A percentile compares a stretch with the other conserved stretches of the same genome.
These are phyloP conservation scores for Aurelia sp. DNA, from an alignment of 30 jellyfish, hydroid and myxozoan species.

Conservation along the genomic window DNA sequence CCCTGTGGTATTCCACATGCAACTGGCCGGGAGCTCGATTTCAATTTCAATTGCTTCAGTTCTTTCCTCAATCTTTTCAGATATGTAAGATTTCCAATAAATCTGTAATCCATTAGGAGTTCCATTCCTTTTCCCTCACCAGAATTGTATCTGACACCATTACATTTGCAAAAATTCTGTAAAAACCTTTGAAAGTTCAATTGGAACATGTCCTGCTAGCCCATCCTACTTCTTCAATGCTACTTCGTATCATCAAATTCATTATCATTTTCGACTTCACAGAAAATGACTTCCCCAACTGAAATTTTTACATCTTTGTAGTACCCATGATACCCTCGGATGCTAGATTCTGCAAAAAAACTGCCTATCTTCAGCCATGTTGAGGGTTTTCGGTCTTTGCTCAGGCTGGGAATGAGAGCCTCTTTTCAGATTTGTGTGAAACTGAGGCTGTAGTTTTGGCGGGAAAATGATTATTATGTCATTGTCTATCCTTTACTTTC, in stretches of 20 bases:
- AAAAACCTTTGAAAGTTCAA: slow-evolving; percentile 14
- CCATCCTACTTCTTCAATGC: slow-evolving; percentile 37
- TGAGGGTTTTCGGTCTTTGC: too few relatives aligned
- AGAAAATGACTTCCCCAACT: slow-evolving; percentile 8
- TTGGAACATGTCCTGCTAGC: slow-evolving; percentile 44
- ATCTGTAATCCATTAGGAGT: slow-evolving; percentile 19
- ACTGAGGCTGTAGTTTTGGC: not conserved
- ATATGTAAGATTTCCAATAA: slow-evolving; percentile 20
- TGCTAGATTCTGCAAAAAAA: slow-evolving; percentile 8
- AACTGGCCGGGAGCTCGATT: too few relatives aligned
- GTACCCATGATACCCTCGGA: slow-evolving; percentile 48
- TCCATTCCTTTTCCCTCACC: slow-evolving; percentile 49
- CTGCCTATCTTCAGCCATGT: slow-evolving; percentile 24
- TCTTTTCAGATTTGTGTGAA: too few relatives aligned
- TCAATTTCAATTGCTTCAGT: slow-evolving; percentile 10
- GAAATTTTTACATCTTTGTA: slow-evolving; percentile 9
- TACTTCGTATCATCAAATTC: slow-evolving; percentile 23
- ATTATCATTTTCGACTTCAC: slow-evolving; percentile 38
- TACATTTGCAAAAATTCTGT: slow-evolving; percentile 23
- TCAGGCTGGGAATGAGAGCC: not conserved
- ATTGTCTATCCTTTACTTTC: too few relatives aligned
- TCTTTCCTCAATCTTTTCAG: not conserved
- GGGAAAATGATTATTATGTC: not conserved
- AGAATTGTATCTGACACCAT: slow-evolving; percentile 6
- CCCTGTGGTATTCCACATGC: too few relatives aligned